Percentiles rank a stretch among this genome's conserved stretches.
phyloP scores from a whole-genome alignment of 2,888 invertebrate species.

The Hemaris fuciformis region DNA sequence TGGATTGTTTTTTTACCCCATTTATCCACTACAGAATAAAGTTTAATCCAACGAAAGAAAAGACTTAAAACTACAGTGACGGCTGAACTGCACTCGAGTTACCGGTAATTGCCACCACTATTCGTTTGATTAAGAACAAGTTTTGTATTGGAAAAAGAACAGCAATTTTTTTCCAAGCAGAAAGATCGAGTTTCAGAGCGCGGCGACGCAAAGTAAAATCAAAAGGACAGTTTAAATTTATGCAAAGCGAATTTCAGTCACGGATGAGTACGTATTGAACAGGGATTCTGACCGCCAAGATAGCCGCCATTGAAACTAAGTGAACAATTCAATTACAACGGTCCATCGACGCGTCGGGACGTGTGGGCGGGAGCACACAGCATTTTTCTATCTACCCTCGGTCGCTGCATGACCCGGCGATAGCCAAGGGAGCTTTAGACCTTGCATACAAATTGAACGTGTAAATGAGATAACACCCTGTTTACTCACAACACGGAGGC shows the following conservation, averaged over 20 bases:
- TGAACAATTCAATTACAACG: constrained; percentile 44
- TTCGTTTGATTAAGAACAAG: constrained; percentile 27
- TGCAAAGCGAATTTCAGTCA: constrained; percentile 37
- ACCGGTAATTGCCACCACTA: constrained; percentile 24
- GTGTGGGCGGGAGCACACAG: constrained; percentile 20
- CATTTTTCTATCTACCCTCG: constrained; percentile 32
- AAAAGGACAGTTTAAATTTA: constrained; percentile 28
- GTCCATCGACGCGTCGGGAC: constrained; percentile 23
- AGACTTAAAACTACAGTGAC: constrained; percentile 22
- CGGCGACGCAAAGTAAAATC: neutral
- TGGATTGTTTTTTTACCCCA: neutral
- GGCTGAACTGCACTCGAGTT: constrained; percentile 18
- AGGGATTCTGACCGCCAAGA: constrained; percentile 32
- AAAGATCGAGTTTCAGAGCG: neutral
- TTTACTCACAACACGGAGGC: constrained; percentile 37
- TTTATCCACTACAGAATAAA: neutral
- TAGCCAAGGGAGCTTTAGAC: constrained; percentile 61
- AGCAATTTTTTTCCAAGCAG: neutral
- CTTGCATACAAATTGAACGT: constrained; percentile 76
- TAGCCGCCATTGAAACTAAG: constrained; percentile 33
- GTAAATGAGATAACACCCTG: constrained; percentile 68
- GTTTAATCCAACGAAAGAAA: constrained; percentile 11
- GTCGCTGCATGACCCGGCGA: constrained; percentile 24
- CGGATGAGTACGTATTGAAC: constrained; percentile 28
- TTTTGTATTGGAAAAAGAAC: neutral